Evolutionary conservation across 92 coral and sea anemone species (phyloP).

Genomic region (Pocillopora grandis): DNA sequence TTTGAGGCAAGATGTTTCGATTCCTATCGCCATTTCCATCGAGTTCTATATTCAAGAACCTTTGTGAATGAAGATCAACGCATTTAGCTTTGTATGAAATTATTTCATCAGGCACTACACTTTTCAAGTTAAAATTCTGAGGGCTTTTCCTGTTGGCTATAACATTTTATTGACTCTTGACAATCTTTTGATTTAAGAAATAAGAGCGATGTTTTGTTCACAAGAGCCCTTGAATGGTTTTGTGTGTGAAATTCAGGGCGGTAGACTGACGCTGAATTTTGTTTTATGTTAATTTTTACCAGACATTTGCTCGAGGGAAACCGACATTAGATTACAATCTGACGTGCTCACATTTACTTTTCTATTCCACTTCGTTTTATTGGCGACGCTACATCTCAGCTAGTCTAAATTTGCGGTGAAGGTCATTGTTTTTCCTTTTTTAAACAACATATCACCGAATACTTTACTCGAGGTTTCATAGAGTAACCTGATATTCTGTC

Average conservation of each 20-base stretch:
- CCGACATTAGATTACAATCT: neutral
- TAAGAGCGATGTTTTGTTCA: neutral
- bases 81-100: neutral
- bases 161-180: neutral
- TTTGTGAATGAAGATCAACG: neutral
- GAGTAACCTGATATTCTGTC: neutral
- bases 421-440: neutral
- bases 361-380: neutral
- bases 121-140: constrained; percentile 14
- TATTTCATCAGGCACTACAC: neutral
- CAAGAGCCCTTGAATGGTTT: no score
- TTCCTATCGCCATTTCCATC: neutral
- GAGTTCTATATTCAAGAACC: neutral
- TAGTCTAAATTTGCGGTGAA: neutral
- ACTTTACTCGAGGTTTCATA: neutral
- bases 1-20: neutral
- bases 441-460: neutral
- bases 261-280: neutral
- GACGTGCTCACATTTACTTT: neutral
- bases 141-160: neutral
- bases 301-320: neutral
- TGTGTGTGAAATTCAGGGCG: no score
- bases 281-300: neutral
- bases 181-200: neutral
- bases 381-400: neutral